Evolutionary conservation across 2,113 vertebrate genomes (phyloP).

Genomic region (Gymnocephalus cernua): DNA sequence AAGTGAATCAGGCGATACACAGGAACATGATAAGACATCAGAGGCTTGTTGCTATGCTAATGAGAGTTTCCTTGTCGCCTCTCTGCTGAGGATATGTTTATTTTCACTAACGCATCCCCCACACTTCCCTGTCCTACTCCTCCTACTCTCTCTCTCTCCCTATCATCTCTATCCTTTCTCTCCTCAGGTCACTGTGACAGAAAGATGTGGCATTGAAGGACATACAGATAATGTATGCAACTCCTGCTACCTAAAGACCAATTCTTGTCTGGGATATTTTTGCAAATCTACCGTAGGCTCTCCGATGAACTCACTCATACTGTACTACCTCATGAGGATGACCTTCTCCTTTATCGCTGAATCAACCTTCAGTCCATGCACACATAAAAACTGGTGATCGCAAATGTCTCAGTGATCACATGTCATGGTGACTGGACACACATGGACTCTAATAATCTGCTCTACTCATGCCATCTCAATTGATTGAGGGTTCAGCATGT

Average conservation of each 20-base stretch:
- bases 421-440: constrained; percentile 55
- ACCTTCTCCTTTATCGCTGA: constrained; percentile 48
- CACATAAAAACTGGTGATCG: constrained; percentile 39
- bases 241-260: constrained; percentile 7
- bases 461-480: constrained; percentile 31
- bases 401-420: constrained; percentile 52
- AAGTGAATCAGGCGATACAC: constrained; percentile 55
- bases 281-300: constrained; percentile 16
- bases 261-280: constrained; percentile 35
- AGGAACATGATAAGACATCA: constrained; percentile 65
- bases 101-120: constrained; percentile 65
- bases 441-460: constrained; percentile 41
- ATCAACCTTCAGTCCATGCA: constrained; percentile 8
- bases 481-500: constrained; percentile 64
- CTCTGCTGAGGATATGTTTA: constrained; percentile 67
- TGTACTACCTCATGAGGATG: constrained; percentile 44
- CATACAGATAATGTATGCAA: constrained; percentile 17
- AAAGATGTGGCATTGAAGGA: constrained; percentile 53
- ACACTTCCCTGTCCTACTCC: constrained; percentile 50
- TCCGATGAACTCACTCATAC: constrained; percentile 44
- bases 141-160: constrained; percentile 43
- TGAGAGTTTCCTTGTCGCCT: constrained; percentile 60
- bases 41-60: constrained; percentile 74
- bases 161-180: constrained; percentile 28
- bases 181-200: constrained; percentile 59